Base-by-base conservation (phyloP, 1,140 invertebrate genomes). In the Trichonephila inaurata region DNA sequence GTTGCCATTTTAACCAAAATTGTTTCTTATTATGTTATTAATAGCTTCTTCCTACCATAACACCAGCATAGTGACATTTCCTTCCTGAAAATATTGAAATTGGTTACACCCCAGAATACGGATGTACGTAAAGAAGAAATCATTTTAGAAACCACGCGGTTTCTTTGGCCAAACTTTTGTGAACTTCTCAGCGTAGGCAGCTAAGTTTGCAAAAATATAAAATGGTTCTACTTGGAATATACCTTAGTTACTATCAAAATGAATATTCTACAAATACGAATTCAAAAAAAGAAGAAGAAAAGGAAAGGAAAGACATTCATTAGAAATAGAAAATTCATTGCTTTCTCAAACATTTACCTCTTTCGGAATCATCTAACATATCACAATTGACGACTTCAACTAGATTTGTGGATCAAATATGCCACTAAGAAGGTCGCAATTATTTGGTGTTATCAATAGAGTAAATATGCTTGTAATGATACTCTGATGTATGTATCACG, bases 311-410 rank as follows among this genome's bases (percentile, higher is more conserved):
- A 24, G 12, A 14, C 66, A 69, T 69, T 24, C 24, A 24, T 24
- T 69, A 3, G 21, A 69, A 69, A n/a, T 69, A 24, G 24, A 69
- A 12, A 69, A 10, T 24, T 69, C n/a, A 69, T 69, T 69, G 8
- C 33, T 33, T 77, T 33, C 33, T 77, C 66, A 18, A 77, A 40
- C 14, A 40, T 33, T 77, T 77, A 77, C 72, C 66, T 77, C 10
- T 77, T 18, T 77, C 72, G 72, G 28, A 77, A 77, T 77, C 72
- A 77, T 77, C 69, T 77, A 14, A 77, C 69, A 77, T 77, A 77
- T 77, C 72, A 77, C 28, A 33, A 18, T 77, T 77, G 72, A 40
- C 28, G 72, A 77, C 72, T 77, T 77, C 28, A 33, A 40, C 72
- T 77, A 77, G 72, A 5, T 77, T 77, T 40, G 72, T 77, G 72